Evolutionary conservation across 2,888 invertebrate genomes (phyloP), one percentile per base, ranked within the genome.

Genomic region (Drosophila ustulata): DNA sequence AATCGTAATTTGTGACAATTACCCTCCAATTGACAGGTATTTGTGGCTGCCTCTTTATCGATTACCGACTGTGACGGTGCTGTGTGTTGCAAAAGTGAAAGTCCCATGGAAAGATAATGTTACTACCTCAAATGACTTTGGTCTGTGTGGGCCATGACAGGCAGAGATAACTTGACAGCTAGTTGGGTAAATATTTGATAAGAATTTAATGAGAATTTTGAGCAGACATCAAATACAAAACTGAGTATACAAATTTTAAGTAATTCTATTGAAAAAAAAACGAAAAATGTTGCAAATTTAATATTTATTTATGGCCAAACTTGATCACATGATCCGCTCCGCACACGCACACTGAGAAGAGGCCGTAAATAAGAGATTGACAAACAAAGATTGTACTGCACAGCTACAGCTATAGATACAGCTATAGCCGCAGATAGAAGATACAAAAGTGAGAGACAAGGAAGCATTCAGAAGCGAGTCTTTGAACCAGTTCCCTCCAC

Each of bases 1-100:
- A 39, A 41, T 66, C 13, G 30, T 51, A 39, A 63, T 75, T 67
- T 67, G 67, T 45, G 58, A 70, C 53, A 70, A 71, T 75, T 73
- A 58, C 47, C 71, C 45, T 63, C 58, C 28, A 59, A 66, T 47
- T 58, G 57, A 49, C 61, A 62, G 50, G 41, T 47, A 55, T 41
- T 64, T 50, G 45, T 50, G 13, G 37, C 25, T 46, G 39, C 28
- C 37, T 39, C 23, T 50, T 45, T 75, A 75, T 75, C 65, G 75
- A 64, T 57, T 57, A 74, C 65, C 50, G 47, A 39, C 11, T 30
- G 45, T 26, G 11, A 4, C 8, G 26, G 41, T 26, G 13, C 3
- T 30, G 34, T 37, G 51, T 37, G 11, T 13, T 46, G 25, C 59
- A 58, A 66, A 63, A 71, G 71, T 64, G 63, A 75, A 72, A 77